phyloP scores from a whole-genome alignment of 37 sponge, comb jelly and placozoan genomes.

The Trichoplax adhaerens region DNA sequence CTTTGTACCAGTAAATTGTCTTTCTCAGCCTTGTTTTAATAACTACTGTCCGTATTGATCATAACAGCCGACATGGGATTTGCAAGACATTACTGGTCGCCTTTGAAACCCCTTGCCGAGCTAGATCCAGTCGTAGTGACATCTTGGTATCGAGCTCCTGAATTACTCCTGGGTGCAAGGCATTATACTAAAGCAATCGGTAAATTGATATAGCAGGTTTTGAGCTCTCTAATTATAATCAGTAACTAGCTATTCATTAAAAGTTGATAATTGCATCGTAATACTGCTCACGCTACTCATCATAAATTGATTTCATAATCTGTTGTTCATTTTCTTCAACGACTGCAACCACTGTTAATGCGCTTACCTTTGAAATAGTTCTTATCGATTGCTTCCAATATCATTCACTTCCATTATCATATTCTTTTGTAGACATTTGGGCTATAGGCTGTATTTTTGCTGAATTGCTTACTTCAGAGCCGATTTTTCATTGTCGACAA shows the following conservation, averaged over 20 bases:
- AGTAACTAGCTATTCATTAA: too few relatives aligned
- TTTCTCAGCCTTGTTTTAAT: too few relatives aligned
- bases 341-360: too few relatives aligned
- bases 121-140: conserved; percentile 98
- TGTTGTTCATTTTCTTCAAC: too few relatives aligned
- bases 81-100: conserved; percentile 84
- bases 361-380: too few relatives aligned
- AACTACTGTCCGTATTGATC: too few relatives aligned
- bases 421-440: conserved; percentile 61
- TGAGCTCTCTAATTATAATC: too few relatives aligned
- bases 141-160: conserved; percentile 96
- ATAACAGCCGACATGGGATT: conserved; percentile 82
- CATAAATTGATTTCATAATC: too few relatives aligned
- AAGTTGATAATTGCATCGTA: too few relatives aligned
- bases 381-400: background rate
- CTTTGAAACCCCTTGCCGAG: conserved; percentile 94
- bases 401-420: too few relatives aligned
- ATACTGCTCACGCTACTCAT: too few relatives aligned
- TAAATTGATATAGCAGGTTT: background rate
- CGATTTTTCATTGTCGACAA: conserved; percentile 94
- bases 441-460: conserved; percentile 98
- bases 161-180: conserved; percentile 82
- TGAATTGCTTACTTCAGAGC: conserved; percentile 88
- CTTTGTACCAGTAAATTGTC: too few relatives aligned
- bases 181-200: conserved; percentile 98